Evolutionary conservation across 2,797 vertebrate species (phyloP), one percentile per base, ranked within the genome.

Genomic region (Rousettus madagascariensis): DNA sequence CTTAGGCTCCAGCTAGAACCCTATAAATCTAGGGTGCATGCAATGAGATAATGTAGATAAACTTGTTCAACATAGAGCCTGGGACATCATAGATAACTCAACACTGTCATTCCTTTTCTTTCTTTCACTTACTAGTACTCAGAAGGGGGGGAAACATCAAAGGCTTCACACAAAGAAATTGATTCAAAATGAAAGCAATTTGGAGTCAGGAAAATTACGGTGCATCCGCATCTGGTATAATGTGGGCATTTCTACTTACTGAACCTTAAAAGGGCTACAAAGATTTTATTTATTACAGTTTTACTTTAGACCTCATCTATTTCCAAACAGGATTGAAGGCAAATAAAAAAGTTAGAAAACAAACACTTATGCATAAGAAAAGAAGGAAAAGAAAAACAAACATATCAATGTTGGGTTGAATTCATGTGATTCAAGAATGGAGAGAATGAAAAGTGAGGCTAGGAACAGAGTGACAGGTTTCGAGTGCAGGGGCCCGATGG

Each of bases 141-240:
- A 71, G 68, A 59, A 72, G 72, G 3, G 17, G 51, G 74, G 7
- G 0, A 43, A 59, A 88, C 63, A 95, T 86, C 84, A 92, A 91
- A 96, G 95, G 2, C 22, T 94, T 94, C 57, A 74, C 75, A 86
- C 57, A 95, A 97, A 90, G 93, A 92, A 93, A 75, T 49, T 66
- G 91, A 93, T 87, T 97, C 51, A 90, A 95, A 97, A 94, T 49
- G 94, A 96, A 95, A 96, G 90, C 61, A 93, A 87, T 90, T 69
- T 96, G 69, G 66, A 95, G 71, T 72, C 26, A n/a, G 80, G 55
- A 61, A 92, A 92, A 95, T 88, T n/a, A 84, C 9, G 19, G 66
- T 38, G 26, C 55, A 51, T 8, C 33, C 49, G 59, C 12, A 24
- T 55, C 46, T 55, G 63, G 36, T 16, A 36, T 79, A 84, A 75